phyloP scores from a whole-genome alignment of 2,113 vertebrate species.

The Mesoclemmys tuberculata region DNA sequence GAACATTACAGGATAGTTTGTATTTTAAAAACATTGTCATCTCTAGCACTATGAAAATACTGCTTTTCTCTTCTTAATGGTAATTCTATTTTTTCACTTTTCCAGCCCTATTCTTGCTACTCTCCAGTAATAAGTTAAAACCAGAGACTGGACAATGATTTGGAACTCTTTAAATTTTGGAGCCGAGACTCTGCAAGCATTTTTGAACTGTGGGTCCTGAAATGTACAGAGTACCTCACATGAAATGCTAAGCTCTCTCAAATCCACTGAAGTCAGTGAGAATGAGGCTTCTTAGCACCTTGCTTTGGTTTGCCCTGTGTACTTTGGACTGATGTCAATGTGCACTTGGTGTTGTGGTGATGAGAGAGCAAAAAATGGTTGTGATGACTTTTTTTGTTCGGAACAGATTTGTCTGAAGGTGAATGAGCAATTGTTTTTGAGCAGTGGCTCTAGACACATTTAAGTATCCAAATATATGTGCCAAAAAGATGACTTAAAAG shows the following conservation, averaged over 20 bases:
- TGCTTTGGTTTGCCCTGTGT: too few relatives aligned
- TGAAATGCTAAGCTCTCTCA: background rate
- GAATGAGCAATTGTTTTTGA: background rate
- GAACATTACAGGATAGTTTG: too few relatives aligned
- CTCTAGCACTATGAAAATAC: too few relatives aligned
- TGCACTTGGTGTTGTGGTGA: too few relatives aligned
- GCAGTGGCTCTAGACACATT: background rate
- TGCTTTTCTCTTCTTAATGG: background rate
- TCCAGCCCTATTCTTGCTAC: background rate
- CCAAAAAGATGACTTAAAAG: background rate
- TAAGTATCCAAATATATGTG: background rate
- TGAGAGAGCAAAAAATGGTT: too few relatives aligned
- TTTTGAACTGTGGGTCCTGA: background rate
- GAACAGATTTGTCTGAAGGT: background rate
- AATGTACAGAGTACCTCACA: background rate
- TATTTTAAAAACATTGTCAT: too few relatives aligned
- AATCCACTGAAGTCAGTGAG: too few relatives aligned
- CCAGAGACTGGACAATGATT: background rate
- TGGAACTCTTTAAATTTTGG: background rate
- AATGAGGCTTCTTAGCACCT: too few relatives aligned
- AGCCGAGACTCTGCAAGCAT: background rate
- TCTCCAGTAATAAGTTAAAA: background rate
- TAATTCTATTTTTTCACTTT: background rate
- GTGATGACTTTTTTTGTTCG: too few relatives aligned
- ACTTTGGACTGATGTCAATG: too few relatives aligned